A percentile compares a stretch with the other conserved stretches of the same genome.
Evolutionary conservation across 2,888 invertebrate species (phyloP).

Genomic region (Zootermopsis nevadensis): DNA sequence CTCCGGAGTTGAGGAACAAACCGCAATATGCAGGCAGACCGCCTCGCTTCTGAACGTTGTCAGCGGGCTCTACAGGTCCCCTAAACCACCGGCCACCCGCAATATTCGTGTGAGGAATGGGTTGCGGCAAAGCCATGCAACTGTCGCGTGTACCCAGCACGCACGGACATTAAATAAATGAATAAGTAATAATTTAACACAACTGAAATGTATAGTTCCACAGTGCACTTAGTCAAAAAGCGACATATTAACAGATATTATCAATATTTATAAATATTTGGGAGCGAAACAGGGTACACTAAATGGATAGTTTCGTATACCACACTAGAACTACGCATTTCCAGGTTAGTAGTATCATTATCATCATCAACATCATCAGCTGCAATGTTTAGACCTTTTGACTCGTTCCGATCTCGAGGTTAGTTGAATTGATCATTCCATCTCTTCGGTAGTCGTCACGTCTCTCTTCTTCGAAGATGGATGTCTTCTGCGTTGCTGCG

Average conservation of each 20-base stretch:
- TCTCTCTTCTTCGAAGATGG: no score
- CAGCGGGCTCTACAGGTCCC: conserved; percentile 5
- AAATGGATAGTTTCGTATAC: no score
- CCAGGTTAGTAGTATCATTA: no score
- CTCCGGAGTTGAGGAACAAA: neutral
- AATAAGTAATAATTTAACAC: neutral
- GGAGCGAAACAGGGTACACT: no score
- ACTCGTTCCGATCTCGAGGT: no score
- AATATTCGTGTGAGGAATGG: conserved; percentile 10
- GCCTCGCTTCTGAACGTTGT: neutral
- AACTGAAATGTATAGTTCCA: neutral
- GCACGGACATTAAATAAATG: neutral
- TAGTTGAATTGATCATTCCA: no score
- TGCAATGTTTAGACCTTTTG: no score
- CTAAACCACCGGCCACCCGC: neutral
- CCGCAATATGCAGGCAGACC: neutral
- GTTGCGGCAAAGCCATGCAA: neutral
- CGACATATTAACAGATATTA: neutral
- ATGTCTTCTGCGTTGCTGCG: no score
- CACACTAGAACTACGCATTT: no score
- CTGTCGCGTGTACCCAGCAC: neutral
- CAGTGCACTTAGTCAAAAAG: neutral
- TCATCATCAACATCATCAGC: no score
- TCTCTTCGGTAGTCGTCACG: no score
- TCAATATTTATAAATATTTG: neutral